Base-by-base conservation (phyloP, 2,797 vertebrate genomes). In the Hydrocynus forskahlii region DNA sequence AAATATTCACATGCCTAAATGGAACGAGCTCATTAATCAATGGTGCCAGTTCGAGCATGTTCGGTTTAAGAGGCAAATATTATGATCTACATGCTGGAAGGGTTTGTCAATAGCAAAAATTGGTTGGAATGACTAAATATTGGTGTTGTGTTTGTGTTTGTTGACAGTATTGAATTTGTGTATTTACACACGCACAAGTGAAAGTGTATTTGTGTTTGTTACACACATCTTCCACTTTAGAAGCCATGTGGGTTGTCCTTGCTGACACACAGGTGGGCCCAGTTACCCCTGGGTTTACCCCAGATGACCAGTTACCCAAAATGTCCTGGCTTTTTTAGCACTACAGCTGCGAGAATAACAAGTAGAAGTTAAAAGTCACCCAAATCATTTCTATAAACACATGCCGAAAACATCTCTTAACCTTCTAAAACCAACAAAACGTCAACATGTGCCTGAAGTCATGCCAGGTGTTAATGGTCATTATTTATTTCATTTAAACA, bases 1-100 rank as follows among this genome's bases (percentile, higher is more conserved):
- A 79, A 83, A 64, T 52, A 73, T 72, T 75, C 62, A 52, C 70
- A 64, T n/a, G 19, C 60, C 67, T 75, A 50, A 66, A 77, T 76
- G 21, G 19, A 66, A 69, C 75, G 50, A 21, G 50, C 57, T 59
- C 21, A 25, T 75, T 72, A 82, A 77, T 85, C 62, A 63, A 45
- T 29, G 63, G 38, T 54, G 62, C 50, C 55, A 68, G 17, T 43
- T 82, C 25, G 68, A 70, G 54, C 43, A 50, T 45, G 23, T 80
- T 52, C 60, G 40, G 79, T 63, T 83, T 79, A 48, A 48, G 57
- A 54, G 16, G 45, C 40, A 43, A 62, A 38, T 71, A 72, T 16
- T n/a, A 54, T 23, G 12, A 43, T 68, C n/a, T 77, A 54, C 40
- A 29, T 0, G 4, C 59, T 54, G 63, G 50, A 38, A 69, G 57